phyloP scores from a whole-genome alignment of 2,888 invertebrate genomes.

The Melipona beecheii region DNA sequence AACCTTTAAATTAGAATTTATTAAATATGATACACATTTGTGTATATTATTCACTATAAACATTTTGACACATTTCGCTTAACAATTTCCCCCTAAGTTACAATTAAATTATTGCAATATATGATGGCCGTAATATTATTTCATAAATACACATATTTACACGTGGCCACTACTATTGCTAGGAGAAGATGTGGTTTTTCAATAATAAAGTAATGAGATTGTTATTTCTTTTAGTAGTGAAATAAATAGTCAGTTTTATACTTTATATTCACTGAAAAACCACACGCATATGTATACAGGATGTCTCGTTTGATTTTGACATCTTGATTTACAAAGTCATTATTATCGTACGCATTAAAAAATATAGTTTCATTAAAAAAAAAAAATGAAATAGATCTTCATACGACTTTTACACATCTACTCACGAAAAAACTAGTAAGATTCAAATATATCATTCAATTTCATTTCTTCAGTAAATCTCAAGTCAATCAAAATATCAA shows the following conservation, averaged over 20 bases:
- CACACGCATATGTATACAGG: slow-evolving; percentile 8
- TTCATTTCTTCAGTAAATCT: no score
- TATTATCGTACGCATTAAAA: no score
- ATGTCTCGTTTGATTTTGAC: no score
- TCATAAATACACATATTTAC: slow-evolving; percentile 70
- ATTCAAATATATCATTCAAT: no score
- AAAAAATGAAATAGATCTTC: no score
- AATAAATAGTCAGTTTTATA: slow-evolving; percentile 24
- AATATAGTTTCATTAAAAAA: no score
- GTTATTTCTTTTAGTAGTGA: not conserved
- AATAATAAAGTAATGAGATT: slow-evolving; percentile 21
- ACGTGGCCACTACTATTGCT: slow-evolving; percentile 46
- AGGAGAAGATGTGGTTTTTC: slow-evolving; percentile 37
- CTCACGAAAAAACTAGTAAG: not conserved
- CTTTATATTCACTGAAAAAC: slow-evolving; percentile 36
- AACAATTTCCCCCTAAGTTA: slow-evolving; percentile 42
- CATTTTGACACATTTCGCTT: slow-evolving; percentile 60
- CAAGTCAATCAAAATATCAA: no score
- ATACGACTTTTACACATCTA: no score
- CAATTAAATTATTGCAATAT: slow-evolving; percentile 38
- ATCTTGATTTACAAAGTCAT: no score
- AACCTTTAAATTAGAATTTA: slow-evolving; percentile 68
- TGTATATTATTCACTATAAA: slow-evolving; percentile 64
- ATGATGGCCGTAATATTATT: slow-evolving; percentile 48
- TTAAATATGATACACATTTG: slow-evolving; percentile 68